Conservation (phyloP, 2,888 invertebrate species). For the Pterostichus niger region DNA sequence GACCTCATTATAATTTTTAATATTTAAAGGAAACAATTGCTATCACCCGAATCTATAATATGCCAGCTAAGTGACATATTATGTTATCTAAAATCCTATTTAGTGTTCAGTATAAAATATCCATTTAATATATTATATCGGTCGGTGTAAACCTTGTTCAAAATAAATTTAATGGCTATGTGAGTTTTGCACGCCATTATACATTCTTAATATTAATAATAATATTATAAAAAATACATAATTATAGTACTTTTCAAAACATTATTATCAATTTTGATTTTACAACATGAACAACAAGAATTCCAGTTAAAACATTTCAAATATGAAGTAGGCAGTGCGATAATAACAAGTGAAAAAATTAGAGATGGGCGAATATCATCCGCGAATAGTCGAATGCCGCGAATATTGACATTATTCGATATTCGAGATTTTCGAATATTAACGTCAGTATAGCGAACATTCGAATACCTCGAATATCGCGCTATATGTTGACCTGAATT, state of each 20-base stretch:
- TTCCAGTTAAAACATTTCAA: too few relatives aligned
- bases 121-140: constrained; percentile 61
- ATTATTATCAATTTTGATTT: constrained; percentile 34
- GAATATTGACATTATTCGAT: too few relatives aligned
- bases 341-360: too few relatives aligned
- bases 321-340: background rate
- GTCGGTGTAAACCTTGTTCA: constrained; percentile 51
- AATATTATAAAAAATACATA: constrained; percentile 32
- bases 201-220: constrained; percentile 37
- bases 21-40: constrained; percentile 30
- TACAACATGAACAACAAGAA: background rate
- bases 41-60: constrained; percentile 19
- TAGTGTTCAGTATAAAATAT: constrained; percentile 55
- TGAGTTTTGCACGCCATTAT: constrained; percentile 49
- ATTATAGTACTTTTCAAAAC: constrained; percentile 45
- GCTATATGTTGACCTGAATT: too few relatives aligned
- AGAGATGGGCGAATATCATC: too few relatives aligned
- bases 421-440: too few relatives aligned
- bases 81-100: constrained; percentile 46
- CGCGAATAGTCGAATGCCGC: too few relatives aligned
- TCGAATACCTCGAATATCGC: too few relatives aligned
- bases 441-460: too few relatives aligned
- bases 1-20: constrained; percentile 45
- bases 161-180: constrained; percentile 55
- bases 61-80: constrained; percentile 34